phyloP scores from a whole-genome alignment of 2,888 invertebrate genomes.

The Craniophora ligustri region DNA sequence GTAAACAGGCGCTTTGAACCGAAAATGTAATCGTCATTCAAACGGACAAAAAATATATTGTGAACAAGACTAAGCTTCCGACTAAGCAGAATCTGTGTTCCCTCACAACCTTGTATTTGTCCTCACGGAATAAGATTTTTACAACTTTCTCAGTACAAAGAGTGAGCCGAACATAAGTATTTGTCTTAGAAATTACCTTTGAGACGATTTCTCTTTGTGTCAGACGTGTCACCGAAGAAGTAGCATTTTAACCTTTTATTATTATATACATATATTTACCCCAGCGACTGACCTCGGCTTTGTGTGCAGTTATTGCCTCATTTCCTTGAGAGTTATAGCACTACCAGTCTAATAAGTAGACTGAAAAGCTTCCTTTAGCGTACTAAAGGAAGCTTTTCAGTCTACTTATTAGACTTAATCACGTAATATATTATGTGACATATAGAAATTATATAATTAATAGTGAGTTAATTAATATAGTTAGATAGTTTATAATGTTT shows the following conservation, averaged over 20 bases:
- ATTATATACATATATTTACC: conserved; percentile 21
- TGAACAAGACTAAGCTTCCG: conserved; percentile 1
- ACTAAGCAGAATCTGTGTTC: conserved; percentile 11
- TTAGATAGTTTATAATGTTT: too few species aligned
- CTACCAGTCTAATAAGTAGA: conserved; percentile 4
- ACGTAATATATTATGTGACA: background rate
- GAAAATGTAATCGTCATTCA: conserved; percentile 13
- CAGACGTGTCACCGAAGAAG: conserved; percentile 20
- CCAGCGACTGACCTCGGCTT: conserved; percentile 32
- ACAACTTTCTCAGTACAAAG: conserved; percentile 31
- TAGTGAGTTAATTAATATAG: too few species aligned
- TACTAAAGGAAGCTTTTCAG: conserved; percentile 7
- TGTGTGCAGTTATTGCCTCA: conserved; percentile 37
- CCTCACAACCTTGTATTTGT: conserved; percentile 21
- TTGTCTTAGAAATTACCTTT: conserved; percentile 36
- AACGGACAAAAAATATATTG: conserved; percentile 8
- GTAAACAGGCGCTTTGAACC: conserved; percentile 12
- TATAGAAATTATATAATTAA: too few species aligned
- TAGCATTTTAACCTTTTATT: conserved; percentile 36
- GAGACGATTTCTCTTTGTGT: conserved; percentile 35
- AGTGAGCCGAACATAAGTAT: conserved; percentile 30
- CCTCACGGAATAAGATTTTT: conserved; percentile 20
- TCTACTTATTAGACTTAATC: background rate
- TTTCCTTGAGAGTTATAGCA: conserved; percentile 23
- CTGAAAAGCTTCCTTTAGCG: too few species aligned